phyloP scores from a whole-genome alignment of 2,797 vertebrate genomes.

The Amblyraja radiata region DNA sequence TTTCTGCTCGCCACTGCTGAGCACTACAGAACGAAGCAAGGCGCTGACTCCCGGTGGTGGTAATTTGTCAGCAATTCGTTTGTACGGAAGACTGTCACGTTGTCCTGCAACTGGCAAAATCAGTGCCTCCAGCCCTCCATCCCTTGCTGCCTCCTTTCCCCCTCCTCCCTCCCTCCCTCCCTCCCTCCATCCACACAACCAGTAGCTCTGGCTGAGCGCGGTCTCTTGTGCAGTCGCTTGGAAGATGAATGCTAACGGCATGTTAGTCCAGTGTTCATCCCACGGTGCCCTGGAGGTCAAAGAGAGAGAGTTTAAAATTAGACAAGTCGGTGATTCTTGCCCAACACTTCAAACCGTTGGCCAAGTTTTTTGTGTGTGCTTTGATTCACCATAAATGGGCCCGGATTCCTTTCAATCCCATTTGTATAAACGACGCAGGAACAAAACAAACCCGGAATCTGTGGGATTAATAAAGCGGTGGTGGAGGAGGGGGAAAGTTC shows the following conservation, averaged over 20 bases:
- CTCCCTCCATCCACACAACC: background rate
- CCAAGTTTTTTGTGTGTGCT: background rate
- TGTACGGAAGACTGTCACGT: background rate
- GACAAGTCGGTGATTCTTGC: background rate
- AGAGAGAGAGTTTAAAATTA: background rate
- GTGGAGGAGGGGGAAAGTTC: background rate
- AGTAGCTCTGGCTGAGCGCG: background rate
- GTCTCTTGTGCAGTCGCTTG: conserved; percentile 21
- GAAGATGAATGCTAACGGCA: background rate
- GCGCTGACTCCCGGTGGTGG: background rate
- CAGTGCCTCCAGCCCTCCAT: background rate
- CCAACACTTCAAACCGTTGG: background rate
- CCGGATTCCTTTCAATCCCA: background rate
- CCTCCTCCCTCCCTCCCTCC: background rate
- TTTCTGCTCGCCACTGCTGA: background rate
- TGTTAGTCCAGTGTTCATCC: background rate
- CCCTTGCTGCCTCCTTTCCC: no score
- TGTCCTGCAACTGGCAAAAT: conserved; percentile 17
- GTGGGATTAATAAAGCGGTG: background rate
- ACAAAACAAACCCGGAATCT: background rate
- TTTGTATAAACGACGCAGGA: background rate
- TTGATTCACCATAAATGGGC: background rate
- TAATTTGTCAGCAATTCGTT: conserved; percentile 21
- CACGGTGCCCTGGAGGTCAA: background rate
- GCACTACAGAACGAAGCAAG: background rate